Base-by-base conservation (phyloP, 1,140 invertebrate genomes). In the Drosophila nannoptera region DNA sequence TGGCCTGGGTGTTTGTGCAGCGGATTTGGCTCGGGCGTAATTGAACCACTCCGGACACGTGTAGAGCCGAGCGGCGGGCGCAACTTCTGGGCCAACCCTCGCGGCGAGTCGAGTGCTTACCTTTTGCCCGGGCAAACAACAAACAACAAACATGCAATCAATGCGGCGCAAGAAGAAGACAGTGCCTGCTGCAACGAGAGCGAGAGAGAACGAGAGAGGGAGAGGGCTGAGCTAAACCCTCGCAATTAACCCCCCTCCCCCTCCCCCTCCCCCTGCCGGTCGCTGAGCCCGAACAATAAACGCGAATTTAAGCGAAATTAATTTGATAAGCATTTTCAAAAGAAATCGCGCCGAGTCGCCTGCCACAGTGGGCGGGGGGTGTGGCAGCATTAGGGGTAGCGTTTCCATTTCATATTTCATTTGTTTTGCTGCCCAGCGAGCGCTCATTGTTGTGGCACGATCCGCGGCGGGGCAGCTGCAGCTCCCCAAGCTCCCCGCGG, bases 11-110 rank as follows among this genome's bases (percentile, higher is more conserved):
- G 80, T 87, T 87, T 87, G 73, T 69, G 43, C 77, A 73, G 54
- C 35, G 67, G 86, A 84, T 87, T 88, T 87, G 73, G 86, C 86
- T 88, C 84, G 82, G 76, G 73, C 80, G 69, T 87, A 83, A 87
- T 87, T 87, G 84, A 77, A 78, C 72, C 84, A 84, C 84, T 78
- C 62, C 42, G 72, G 80, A 87, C 84, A 87, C 84, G 84, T 87
- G 84, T 84, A 59, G 55, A 56, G 53, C 35, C 40, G 45, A 64
- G 33, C 58, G 46, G 69, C 69, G 70, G 69, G 64, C 12, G 65
- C 66, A 75, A 70, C 54, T 73, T 36, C 46, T 66, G 62, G 50
- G 46, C 49, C 74, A 81, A 82, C 78, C 78, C 78, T 75, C 76
- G 72, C 38, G 12, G 54, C 56, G 14, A 73, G 55, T 66, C 50